Percentiles rank a stretch among this genome's conserved stretches.
Evolutionary conservation across 2,797 vertebrate genomes (phyloP).

Genomic region (Emydoidea blandingii): DNA sequence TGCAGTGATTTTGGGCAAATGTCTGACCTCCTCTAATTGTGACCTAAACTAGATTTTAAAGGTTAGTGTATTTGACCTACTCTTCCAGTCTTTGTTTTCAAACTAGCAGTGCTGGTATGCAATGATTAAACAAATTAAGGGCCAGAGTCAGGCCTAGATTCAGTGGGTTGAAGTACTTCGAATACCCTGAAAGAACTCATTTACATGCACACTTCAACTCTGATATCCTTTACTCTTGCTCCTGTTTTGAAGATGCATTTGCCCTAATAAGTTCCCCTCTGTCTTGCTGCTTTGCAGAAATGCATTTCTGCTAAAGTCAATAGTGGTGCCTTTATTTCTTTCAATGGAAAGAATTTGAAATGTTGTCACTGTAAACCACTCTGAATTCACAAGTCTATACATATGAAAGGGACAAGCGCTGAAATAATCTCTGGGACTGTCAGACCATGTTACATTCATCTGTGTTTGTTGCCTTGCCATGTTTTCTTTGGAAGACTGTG

Average conservation of each 20-base stretch:
- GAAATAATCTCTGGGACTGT: not conserved
- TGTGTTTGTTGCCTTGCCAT: not conserved
- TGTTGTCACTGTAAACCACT: fast-evolving
- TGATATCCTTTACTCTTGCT: not conserved
- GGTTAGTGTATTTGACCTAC: not conserved
- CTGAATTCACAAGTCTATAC: not conserved
- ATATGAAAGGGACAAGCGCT: not conserved
- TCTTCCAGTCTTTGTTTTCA: not conserved
- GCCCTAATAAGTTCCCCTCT: not conserved
- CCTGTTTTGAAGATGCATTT: not conserved
- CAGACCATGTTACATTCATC: not conserved
- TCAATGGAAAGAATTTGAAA: not conserved
- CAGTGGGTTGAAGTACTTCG: not conserved
- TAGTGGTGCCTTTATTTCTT: not conserved
- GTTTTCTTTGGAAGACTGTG: not conserved
- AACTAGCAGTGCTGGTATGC: not conserved
- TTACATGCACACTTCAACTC: not conserved
- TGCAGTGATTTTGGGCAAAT: not conserved
- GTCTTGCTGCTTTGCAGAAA: not conserved
- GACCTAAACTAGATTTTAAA: not conserved
- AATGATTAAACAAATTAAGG: not conserved
- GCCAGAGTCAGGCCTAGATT: not conserved
- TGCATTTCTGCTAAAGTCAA: not conserved
- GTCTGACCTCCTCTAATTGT: not conserved
- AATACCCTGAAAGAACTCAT: not conserved